Evolutionary conservation across 2,888 invertebrate species (phyloP).

Genomic region (Limnephilus marmoratus): DNA sequence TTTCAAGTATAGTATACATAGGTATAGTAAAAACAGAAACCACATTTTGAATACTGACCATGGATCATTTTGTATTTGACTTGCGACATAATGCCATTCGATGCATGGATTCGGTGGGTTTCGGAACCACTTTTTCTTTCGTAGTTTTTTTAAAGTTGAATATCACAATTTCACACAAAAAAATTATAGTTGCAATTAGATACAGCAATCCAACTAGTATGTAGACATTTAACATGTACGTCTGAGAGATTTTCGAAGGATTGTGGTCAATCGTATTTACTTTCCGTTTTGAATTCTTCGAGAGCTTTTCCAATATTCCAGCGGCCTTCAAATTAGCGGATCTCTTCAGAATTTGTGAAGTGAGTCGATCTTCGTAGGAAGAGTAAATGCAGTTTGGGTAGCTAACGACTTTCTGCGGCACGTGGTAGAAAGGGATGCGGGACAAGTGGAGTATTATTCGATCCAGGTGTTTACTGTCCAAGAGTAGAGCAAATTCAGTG

Average conservation of each 20-base stretch:
- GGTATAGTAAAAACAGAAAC: too few species aligned
- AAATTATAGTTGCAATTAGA: not conserved
- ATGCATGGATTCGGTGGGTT: not conserved
- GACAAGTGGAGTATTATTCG: not conserved
- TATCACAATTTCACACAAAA: constrained; percentile 19
- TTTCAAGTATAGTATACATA: too few species aligned
- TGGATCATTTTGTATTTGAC: not conserved
- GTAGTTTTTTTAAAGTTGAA: constrained; percentile 1
- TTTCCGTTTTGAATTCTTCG: not conserved
- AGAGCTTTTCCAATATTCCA: not conserved
- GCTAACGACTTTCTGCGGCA: not conserved
- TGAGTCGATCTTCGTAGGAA: not conserved
- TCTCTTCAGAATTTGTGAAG: not conserved
- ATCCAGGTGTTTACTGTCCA: not conserved
- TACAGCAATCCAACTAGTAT: constrained; percentile 17
- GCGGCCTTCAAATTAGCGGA: not conserved
- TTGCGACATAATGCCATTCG: not conserved
- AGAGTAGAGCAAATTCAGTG: not conserved
- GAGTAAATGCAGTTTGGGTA: constrained; percentile 21
- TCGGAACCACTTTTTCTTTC: not conserved
- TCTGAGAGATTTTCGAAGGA: not conserved
- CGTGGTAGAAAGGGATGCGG: not conserved
- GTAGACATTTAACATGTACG: constrained; percentile 12
- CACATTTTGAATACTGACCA: too few species aligned
- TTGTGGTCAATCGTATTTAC: not conserved